Evolutionary conservation across 2,888 invertebrate genomes (phyloP).

Genomic region (Allacma fusca): DNA sequence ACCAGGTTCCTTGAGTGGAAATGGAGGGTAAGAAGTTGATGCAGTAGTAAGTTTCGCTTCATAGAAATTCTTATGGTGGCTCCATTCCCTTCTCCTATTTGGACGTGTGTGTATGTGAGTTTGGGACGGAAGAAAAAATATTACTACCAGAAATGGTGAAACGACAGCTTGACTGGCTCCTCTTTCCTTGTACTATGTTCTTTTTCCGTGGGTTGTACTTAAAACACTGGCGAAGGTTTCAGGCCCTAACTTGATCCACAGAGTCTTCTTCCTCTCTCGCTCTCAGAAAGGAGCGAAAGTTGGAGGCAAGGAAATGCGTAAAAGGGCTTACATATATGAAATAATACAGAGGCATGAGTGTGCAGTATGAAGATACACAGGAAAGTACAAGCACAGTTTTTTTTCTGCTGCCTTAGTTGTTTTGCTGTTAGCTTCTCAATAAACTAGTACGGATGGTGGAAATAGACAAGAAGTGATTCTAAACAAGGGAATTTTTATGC

Average conservation of each 20-base stretch:
- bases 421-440: neutral
- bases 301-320: too few relatives aligned
- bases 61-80: conserved; percentile 15
- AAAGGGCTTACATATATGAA: too few relatives aligned
- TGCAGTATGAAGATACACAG: too few relatives aligned
- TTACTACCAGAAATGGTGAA: neutral
- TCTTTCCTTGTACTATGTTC: neutral
- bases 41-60: conserved; percentile 8
- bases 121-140: conserved; percentile 4
- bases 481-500: conserved; percentile 7
- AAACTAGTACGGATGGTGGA: neutral
- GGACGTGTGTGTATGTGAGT: conserved; percentile 5
- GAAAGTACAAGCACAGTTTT: too few relatives aligned
- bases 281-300: too few relatives aligned
- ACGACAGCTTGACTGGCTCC: conserved; percentile 2
- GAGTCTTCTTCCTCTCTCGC: too few relatives aligned
- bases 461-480: neutral
- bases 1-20: neutral
- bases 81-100: neutral
- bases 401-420: neutral
- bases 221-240: neutral
- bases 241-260: neutral
- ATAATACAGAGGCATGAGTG: too few relatives aligned
- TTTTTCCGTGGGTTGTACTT: neutral
- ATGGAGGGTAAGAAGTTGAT: neutral